Evolutionary conservation across 2,888 invertebrate genomes (phyloP), one percentile per base, ranked within the genome.

Genomic region (Lasioglossum calceatum): DNA sequence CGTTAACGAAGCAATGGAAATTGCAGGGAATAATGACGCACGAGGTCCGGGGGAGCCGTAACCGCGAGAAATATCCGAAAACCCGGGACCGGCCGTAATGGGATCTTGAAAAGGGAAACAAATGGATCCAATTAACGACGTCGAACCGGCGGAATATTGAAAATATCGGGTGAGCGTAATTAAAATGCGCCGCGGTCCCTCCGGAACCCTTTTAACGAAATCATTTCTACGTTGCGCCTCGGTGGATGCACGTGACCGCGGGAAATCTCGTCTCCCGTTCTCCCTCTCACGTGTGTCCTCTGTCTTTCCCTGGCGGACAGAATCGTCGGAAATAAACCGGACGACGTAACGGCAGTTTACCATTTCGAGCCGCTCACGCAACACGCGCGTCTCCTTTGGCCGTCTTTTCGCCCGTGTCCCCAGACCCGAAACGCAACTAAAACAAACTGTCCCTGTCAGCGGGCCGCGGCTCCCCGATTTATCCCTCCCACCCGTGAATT

Each of bases 381-480:
- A 61, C 67, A 16, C 27, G 61, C 47, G 76, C 47, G 79, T 47
- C 79, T 61, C 78, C 58, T 80, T 73, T 54, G 2, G n/a, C n/a
- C 36, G 73, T 75, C 73, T 58, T 77, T 64, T 27, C 58, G 44
- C 54, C 50, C 16, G 16, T 42, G 3, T 10, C 64, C 42, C 64
- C 47, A 50, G 61, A 27, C 61, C 70, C 50, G 42, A 7, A 72
- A 75, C 77, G 72, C 32, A 74, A 80, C 70, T 80, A 79, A 89
- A 89, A 90, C 84, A 90, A 90, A 86, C 89, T 70, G 79, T 72
- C n/a, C 73, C 79, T 83, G 82, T 89, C 89, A 84, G 81, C 88
- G 61, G 79, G 58, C 64, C 75, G 32, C 50, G 70, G 76, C 27
- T 64, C 70, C 2, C 27, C 81, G 82, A 89, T 88, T 88, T 86